Evolutionary conservation across 2,797 vertebrate species (phyloP), one percentile per base, ranked within the genome.

Genomic region (Moxostoma hubbsi): DNA sequence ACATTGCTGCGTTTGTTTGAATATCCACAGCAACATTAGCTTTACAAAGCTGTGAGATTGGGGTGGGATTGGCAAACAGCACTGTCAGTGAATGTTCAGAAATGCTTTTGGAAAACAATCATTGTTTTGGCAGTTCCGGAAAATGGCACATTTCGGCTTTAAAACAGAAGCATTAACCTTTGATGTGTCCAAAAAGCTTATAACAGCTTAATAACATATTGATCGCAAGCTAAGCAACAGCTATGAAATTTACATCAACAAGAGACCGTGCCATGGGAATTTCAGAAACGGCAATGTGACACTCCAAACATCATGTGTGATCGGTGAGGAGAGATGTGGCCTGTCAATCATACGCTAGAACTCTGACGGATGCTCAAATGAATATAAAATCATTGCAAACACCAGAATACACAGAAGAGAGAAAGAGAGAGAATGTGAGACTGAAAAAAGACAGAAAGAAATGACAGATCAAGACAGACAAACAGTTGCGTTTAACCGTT

Each of bases 401-500:
- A 85, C 81, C 54, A 71, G 5, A 55, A 65, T 84, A 79, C 84
- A 66, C 83, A 88, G 54, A 46, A 11, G 12, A 65, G 43, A 71
- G 15, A 18, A 46, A 71, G 15, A 18, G 54, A 79, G 84, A 86
- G 67, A 53, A 9, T 9, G 68, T 5, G 12, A 47, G 36, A 45
- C 7, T 10, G 54, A 78, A 82, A 86, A 68, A 45, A 9, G 10
- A 51, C 36, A 81, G 70, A 67, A 77, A 57, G 51, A 64, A 51
- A 46, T 78, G 77, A 84, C 54, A 1, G 63, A 86, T 78, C 43
- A 63, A 75, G 82, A 70, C 83, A 82, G 61, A 89, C 87, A 89
- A 91, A 89, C 86, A 82, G 66, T 58, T 83, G 36, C 47, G 53
- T 86, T 86, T 90, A 85, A 89, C 88, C 82, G 80, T 79, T 77